phyloP scores from a whole-genome alignment of 2,113 vertebrate species.

The Cercocebus atys region DNA sequence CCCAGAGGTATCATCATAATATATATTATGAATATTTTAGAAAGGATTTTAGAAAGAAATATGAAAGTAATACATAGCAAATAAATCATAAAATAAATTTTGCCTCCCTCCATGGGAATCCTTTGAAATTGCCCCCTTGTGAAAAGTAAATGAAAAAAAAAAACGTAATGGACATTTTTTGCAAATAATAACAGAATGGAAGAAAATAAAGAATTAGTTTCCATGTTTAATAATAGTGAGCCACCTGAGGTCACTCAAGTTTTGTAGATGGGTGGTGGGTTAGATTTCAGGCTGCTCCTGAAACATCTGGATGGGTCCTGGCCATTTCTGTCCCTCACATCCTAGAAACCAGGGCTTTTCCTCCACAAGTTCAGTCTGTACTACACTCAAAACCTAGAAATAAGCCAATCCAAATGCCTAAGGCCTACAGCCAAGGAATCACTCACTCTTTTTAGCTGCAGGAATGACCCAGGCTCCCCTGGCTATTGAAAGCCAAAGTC shows the following conservation, averaged over 20 bases:
- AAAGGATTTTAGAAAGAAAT: slow-evolving; percentile 47
- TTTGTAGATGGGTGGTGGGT: not conserved
- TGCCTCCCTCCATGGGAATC: not conserved
- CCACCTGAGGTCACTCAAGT: not conserved
- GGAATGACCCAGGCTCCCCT: not conserved
- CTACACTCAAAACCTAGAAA: not conserved
- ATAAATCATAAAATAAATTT: slow-evolving; percentile 39
- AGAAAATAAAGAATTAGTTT: not conserved
- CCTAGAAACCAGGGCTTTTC: not conserved
- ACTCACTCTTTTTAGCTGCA: not conserved
- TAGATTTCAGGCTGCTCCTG: not conserved
- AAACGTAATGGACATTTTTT: not conserved
- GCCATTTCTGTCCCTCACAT: accelerated
- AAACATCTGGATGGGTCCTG: not conserved
- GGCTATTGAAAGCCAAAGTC: not conserved
- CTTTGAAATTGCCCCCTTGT: slow-evolving; percentile 16
- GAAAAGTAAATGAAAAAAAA: slow-evolving; percentile 31
- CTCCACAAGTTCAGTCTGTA: not conserved
- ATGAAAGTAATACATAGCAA: not conserved
- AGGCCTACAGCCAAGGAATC: not conserved
- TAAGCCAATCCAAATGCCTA: not conserved
- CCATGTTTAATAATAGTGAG: not conserved
- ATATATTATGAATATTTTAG: slow-evolving; percentile 45
- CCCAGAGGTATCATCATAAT: not conserved
- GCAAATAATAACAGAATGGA: not conserved